Percentiles rank a stretch among this genome's conserved stretches.
phyloP scores from a whole-genome alignment of 1,140 invertebrate species.

The Dermatophagoides farinae region DNA sequence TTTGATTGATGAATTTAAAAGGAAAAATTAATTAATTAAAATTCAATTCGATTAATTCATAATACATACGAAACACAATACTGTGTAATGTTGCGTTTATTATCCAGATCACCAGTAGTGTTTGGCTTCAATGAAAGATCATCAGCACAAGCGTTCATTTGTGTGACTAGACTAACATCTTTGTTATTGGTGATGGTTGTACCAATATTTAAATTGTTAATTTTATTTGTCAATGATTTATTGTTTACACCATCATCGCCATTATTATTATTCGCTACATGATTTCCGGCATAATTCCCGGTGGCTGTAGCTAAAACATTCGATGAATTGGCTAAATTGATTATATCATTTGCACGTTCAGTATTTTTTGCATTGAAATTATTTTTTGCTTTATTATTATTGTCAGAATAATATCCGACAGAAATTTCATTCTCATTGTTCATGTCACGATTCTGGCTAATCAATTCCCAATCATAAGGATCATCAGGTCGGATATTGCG shows the following conservation, averaged over 20 bases:
- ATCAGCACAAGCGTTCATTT: constrained; percentile 13
- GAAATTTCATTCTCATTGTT: constrained; percentile 2
- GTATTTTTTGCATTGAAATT: background rate
- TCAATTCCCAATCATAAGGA: constrained; percentile 79
- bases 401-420: constrained; percentile 8
- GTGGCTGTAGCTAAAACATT: background rate
- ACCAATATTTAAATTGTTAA: background rate
- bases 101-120: background rate
- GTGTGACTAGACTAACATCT: constrained; percentile 10
- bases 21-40: background rate
- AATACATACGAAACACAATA: constrained; percentile 11
- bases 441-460: background rate
- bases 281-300: background rate
- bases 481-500: constrained; percentile 60
- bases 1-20: background rate
- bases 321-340: background rate
- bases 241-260: background rate
- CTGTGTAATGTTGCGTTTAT: constrained; percentile 8
- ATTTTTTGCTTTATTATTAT: background rate
- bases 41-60: background rate
- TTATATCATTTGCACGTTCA: background rate
- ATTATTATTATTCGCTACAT: background rate
- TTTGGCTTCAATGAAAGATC: constrained; percentile 8
- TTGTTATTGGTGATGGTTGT: background rate
- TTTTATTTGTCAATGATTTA: constrained; percentile 2